Evolutionary conservation across 1,140 invertebrate genomes (phyloP).

Genomic region (Penaeus indicus): DNA sequence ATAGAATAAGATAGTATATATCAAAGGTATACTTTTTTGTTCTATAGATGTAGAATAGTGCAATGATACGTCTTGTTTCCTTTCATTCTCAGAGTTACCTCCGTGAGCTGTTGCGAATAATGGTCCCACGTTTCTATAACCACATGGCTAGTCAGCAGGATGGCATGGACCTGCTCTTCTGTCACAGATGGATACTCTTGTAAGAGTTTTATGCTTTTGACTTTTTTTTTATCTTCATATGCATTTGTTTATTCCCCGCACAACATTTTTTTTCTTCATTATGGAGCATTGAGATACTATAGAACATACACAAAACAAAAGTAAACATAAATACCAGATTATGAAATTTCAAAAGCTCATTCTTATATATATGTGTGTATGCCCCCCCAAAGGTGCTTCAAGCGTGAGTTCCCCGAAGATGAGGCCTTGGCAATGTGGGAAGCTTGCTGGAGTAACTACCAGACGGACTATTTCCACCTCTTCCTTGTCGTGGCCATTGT

Average conservation of each 20-base stretch:
- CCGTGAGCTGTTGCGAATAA: slow-evolving; percentile 83
- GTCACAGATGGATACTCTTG: slow-evolving; percentile 85
- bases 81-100: slow-evolving; percentile 73
- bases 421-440: slow-evolving; percentile 67
- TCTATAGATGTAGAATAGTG: no score
- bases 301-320: neutral
- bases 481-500: slow-evolving; percentile 92
- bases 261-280: neutral
- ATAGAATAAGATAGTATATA: neutral
- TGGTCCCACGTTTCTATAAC: slow-evolving; percentile 85
- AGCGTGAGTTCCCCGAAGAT: slow-evolving; percentile 74
- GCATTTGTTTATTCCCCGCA: neutral
- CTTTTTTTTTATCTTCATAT: neutral
- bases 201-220: slow-evolving; percentile 19
- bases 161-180: slow-evolving; percentile 96
- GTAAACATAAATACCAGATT: neutral
- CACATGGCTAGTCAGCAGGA: slow-evolving; percentile 93
- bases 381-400: slow-evolving; percentile 73
- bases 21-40: neutral
- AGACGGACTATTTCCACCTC: slow-evolving; percentile 95
- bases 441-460: slow-evolving; percentile 70
- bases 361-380: neutral
- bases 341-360: neutral
- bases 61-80: neutral
- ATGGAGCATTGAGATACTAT: neutral